Evolutionary conservation across 2,113 vertebrate genomes (phyloP), one percentile per base, ranked within the genome.

Genomic region (Leucopsar rothschildi): DNA sequence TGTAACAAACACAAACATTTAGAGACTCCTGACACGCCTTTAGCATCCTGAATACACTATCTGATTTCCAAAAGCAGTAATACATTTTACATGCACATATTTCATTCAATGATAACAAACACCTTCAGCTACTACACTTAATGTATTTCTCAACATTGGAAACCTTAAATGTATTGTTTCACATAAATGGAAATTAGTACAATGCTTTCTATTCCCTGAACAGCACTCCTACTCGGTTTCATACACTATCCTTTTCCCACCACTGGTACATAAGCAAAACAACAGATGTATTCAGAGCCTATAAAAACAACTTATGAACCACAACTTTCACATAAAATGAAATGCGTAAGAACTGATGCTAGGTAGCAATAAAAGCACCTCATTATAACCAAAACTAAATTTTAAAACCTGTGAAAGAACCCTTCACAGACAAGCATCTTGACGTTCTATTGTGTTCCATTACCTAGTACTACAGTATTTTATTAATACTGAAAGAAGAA

Each of bases 1-100:
- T 1, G 5, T 33, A 76, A 86, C 18, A 88, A 56, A 75, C 6
- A 39, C 0, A 0, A 75, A 59, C 14, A 49, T 35, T 87, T 61
- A 70, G 24, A 18, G 56, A 78, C 16, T 73, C 18, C n/a, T 65
- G 40, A 68, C 18, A 27, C 17, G 8, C 10, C 8, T 65, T 81
- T 52, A 65, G 20, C 33, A 23, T 31, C 14, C 4, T 31, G 75
- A 69, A 8, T 39, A 35, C 0, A 4, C 15, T 37, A 25, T 40
- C 3, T 50, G 8, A 29, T 64, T 86, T 76, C 25, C 49, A 86
- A 86, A 86, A 88, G 31, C 52, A 59, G 31, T 31, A 75, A 20
- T 24, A 79, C 3, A 14, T 40, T 85, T 66, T 78, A 61, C 13
- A 53, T 7, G n/a, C 25, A 82, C 14, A 45, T 15, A 70, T 5